A percentile compares a stretch with the other conserved stretches of the same genome.
Evolutionary conservation across 2,113 vertebrate species (phyloP).

Genomic region (Chloebia gouldiae): DNA sequence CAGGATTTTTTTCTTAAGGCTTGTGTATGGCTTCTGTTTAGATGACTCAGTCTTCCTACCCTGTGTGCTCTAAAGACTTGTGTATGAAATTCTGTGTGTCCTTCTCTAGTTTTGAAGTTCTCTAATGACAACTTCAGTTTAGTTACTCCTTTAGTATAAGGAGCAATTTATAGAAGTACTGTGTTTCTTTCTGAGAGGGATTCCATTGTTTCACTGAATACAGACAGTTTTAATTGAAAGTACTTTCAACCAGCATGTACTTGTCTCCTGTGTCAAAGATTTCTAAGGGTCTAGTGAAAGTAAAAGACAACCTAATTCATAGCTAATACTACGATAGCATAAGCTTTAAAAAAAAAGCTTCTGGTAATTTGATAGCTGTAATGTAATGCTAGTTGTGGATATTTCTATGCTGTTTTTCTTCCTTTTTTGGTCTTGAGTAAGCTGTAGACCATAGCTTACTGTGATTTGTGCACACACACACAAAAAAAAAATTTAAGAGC

Average conservation of each 20-base stretch:
- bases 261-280: background rate
- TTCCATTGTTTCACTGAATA: background rate
- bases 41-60: background rate
- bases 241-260: background rate
- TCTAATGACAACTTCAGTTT: background rate
- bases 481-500: background rate
- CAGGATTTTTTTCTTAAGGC: background rate
- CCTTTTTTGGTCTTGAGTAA: conserved; percentile 4
- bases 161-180: background rate
- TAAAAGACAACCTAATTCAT: background rate
- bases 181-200: background rate
- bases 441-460: background rate
- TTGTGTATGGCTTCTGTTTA: background rate
- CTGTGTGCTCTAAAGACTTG: background rate
- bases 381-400: background rate
- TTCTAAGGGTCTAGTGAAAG: background rate
- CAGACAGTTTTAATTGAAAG: background rate
- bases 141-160: background rate
- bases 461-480: background rate
- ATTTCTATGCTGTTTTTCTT: background rate
- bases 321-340: background rate
- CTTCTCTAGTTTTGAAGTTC: background rate
- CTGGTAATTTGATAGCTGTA: background rate
- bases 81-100: background rate
- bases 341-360: background rate